Conservation (phyloP, 2,888 invertebrate species). For the Oithona nana region DNA sequence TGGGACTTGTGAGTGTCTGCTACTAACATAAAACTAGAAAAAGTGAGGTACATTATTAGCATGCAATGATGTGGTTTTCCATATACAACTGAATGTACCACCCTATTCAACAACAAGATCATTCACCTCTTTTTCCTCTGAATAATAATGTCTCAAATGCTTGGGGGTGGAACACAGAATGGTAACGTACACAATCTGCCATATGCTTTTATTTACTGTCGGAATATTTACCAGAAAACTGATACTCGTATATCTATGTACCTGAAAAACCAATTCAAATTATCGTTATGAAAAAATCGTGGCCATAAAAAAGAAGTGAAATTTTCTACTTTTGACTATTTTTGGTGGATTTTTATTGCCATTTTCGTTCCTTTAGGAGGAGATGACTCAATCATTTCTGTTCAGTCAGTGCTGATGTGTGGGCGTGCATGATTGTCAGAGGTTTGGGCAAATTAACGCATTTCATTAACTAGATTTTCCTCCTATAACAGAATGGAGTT, state of each 20-base stretch:
- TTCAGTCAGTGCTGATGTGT: neutral
- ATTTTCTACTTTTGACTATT: too few relatives aligned
- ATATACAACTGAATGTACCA: neutral
- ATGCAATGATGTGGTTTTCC: neutral
- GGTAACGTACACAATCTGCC: neutral
- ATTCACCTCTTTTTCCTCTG: neutral
- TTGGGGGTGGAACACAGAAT: too few relatives aligned
- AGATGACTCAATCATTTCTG: neutral
- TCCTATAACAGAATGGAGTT: neutral
- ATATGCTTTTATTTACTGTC: neutral
- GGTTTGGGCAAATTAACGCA: neutral
- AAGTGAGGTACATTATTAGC: too few relatives aligned
- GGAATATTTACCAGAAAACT: neutral
- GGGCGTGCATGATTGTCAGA: neutral
- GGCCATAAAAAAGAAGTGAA: too few relatives aligned
- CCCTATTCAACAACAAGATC: neutral
- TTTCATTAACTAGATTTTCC: neutral
- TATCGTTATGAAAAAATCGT: too few relatives aligned
- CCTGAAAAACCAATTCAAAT: too few relatives aligned
- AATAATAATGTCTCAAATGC: too few relatives aligned
- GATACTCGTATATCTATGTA: too few relatives aligned
- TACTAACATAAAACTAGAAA: too few relatives aligned
- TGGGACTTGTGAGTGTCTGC: too few relatives aligned
- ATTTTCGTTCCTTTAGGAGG: too few relatives aligned
- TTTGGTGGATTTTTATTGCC: too few relatives aligned